Evolutionary conservation across 1,140 invertebrate genomes (phyloP).

Genomic region (Colletes gigas): DNA sequence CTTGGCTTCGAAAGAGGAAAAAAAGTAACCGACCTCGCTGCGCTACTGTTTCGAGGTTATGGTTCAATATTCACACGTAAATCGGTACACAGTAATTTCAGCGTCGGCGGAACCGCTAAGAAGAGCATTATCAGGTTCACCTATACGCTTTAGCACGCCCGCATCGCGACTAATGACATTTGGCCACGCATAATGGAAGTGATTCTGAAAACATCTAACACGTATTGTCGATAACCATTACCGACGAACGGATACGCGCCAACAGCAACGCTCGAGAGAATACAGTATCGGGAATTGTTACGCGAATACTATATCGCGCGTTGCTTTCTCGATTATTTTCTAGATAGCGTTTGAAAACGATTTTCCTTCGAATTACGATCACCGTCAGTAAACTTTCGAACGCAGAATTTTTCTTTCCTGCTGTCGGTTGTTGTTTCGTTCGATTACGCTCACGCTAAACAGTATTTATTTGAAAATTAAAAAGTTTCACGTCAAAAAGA

Average conservation of each 20-base stretch:
- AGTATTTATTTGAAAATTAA: constrained; percentile 24
- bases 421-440: neutral
- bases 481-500: constrained; percentile 45
- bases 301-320: neutral
- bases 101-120: constrained; percentile 1
- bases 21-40: neutral
- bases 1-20: neutral
- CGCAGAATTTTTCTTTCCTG: neutral
- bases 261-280: neutral
- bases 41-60: constrained; percentile 12
- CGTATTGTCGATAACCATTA: constrained; percentile 20
- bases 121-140: neutral
- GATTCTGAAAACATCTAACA: constrained; percentile 10
- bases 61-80: constrained; percentile 9
- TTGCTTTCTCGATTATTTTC: neutral
- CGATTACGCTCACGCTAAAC: constrained; percentile 15
- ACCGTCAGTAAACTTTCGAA: neutral
- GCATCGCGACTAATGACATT: constrained; percentile 15
- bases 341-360: neutral
- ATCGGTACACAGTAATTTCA: constrained; percentile 18
- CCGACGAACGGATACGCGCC: constrained; percentile 5
- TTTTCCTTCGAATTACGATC: constrained; percentile 16
- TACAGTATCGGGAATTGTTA: neutral
- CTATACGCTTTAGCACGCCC: neutral
- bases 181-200: constrained; percentile 29